phyloP scores from a whole-genome alignment of 1,140 invertebrate genomes.

The Drosophila repletoides region DNA sequence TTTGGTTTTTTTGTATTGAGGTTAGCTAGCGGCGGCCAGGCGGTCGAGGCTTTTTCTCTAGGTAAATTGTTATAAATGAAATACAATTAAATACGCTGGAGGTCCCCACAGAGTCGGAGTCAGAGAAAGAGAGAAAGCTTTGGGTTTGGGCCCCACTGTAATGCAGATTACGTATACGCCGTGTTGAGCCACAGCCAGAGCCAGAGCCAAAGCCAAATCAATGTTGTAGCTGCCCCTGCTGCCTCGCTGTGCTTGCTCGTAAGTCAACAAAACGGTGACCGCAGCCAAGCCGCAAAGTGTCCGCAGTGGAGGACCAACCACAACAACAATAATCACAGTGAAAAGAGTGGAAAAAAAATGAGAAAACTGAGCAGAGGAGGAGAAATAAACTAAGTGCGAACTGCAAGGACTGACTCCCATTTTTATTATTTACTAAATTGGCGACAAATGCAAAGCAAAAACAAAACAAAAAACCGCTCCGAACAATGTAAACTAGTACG shows the following conservation, averaged over 20 bases:
- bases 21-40: constrained; percentile 9
- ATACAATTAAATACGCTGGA: constrained; percentile 77
- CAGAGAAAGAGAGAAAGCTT: too few species aligned
- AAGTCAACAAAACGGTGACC: constrained; percentile 67
- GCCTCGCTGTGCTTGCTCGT: constrained; percentile 14
- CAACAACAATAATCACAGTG: constrained; percentile 16
- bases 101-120: background rate
- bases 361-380: background rate
- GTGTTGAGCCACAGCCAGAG: constrained; percentile 44
- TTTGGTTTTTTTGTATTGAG: constrained; percentile 9
- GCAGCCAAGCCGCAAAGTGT: constrained; percentile 68
- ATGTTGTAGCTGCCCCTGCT: constrained; percentile 20
- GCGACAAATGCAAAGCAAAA: constrained; percentile 75
- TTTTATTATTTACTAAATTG: constrained; percentile 79
- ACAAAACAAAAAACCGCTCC: constrained; percentile 38
- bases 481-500: too few species aligned
- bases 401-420: constrained; percentile 68
- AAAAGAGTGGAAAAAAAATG: background rate
- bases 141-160: too few species aligned
- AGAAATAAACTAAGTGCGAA: constrained; percentile 60
- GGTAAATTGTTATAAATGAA: constrained; percentile 80
- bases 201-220: constrained; percentile 56
- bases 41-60: constrained; percentile 13
- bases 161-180: constrained; percentile 75
- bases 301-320: constrained; percentile 52